These are phyloP conservation scores for Frieseomelitta varia DNA, from an alignment of 1,140 invertebrate species.

Conservation along the genomic window DNA sequence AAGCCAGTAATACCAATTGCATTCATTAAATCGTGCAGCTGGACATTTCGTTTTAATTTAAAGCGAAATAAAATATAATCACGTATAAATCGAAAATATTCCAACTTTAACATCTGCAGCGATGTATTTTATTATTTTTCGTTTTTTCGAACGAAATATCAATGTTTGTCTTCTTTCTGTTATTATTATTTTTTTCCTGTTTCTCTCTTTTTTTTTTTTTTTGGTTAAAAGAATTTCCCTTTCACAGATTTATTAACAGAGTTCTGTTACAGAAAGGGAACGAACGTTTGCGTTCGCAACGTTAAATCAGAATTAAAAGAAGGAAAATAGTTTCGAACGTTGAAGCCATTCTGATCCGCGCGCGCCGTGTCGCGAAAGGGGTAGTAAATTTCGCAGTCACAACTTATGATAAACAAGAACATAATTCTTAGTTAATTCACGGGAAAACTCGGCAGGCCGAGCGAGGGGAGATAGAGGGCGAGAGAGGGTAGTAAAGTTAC, in stretches of 20 bases:
- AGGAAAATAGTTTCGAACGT: neutral
- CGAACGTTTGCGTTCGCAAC: neutral
- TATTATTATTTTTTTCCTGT: too few species aligned
- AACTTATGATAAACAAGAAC: constrained; percentile 53
- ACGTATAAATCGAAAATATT: neutral
- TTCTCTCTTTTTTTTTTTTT: too few species aligned
- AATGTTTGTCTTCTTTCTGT: neutral
- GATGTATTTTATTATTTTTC: neutral
- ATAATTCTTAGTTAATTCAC: constrained; percentile 53
- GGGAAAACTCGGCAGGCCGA: constrained; percentile 30
- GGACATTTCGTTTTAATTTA: neutral
- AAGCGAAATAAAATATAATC: neutral
- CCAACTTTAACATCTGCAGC: neutral
- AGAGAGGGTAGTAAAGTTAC: constrained; percentile 2
- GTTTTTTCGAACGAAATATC: neutral
- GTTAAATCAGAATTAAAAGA: neutral
- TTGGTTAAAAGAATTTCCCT: neutral
- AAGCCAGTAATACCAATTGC: neutral
- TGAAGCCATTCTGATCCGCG: neutral
- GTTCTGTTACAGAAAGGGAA: neutral
- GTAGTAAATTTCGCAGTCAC: constrained; percentile 42
- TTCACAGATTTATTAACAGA: neutral
- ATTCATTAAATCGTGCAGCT: neutral
- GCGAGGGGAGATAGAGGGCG: neutral
- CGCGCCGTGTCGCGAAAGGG: neutral